Conservation (phyloP, 2,888 invertebrate genomes). For the Atethmia centrago region DNA sequence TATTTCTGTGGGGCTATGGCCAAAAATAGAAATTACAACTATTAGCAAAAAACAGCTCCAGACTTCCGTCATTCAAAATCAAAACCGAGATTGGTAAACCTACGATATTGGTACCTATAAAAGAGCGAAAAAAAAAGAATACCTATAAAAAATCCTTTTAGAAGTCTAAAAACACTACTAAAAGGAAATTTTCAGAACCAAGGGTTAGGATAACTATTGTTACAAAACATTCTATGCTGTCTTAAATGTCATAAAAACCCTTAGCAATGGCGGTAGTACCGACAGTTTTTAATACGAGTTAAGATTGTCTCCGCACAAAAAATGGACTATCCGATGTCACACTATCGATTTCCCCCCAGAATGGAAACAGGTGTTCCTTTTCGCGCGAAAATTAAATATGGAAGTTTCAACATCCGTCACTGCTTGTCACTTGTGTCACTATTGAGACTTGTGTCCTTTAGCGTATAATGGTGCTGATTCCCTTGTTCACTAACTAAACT, state of each 20-base stretch:
- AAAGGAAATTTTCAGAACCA: not conserved
- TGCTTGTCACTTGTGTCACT: slow-evolving; percentile 12
- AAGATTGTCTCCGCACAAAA: slow-evolving; percentile 23
- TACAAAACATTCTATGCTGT: not conserved
- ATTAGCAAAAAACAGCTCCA: not conserved
- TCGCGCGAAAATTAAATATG: slow-evolving; percentile 33
- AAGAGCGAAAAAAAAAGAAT: no score
- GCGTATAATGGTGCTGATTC: no score
- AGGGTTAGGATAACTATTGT: not conserved
- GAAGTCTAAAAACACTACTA: not conserved
- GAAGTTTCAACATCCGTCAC: slow-evolving; percentile 29
- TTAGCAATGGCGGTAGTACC: slow-evolving; percentile 23
- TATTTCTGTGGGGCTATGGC: not conserved
- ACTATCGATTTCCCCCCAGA: slow-evolving; percentile 38
- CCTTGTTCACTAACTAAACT: no score
- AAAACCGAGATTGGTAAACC: not conserved
- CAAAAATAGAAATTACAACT: not conserved
- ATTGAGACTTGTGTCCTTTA: not conserved
- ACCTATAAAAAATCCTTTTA: no score
- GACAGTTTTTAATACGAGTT: not conserved
- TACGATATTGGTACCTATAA: no score
- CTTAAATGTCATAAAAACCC: slow-evolving; percentile 36
- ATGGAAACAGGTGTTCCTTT: slow-evolving; percentile 27
- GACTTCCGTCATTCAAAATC: not conserved
- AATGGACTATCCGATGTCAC: slow-evolving; percentile 15